phyloP scores from a whole-genome alignment of 2,113 vertebrate genomes.

The Illadopsis cleaveri region DNA sequence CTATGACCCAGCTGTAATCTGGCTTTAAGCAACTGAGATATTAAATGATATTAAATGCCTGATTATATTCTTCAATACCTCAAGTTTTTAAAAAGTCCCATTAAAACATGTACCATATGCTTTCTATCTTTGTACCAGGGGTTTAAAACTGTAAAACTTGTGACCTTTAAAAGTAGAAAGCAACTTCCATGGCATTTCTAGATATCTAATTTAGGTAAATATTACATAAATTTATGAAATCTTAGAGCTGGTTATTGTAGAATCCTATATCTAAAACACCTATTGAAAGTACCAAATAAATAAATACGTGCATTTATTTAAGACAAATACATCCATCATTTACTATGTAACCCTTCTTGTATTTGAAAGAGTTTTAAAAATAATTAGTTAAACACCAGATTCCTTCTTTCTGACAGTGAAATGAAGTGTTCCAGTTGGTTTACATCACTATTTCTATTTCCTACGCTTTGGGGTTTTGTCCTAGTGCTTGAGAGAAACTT shows the following conservation, averaged over 20 bases:
- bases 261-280: background rate
- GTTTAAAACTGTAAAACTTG: background rate
- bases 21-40: background rate
- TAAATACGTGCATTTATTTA: background rate
- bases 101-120: background rate
- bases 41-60: background rate
- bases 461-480: background rate
- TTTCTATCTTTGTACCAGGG: background rate
- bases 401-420: background rate
- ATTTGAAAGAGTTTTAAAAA: background rate
- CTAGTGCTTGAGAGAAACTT: background rate
- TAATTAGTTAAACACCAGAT: background rate
- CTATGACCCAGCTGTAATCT: background rate
- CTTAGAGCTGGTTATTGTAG: background rate
- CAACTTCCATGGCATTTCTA: background rate
- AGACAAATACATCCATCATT: background rate
- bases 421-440: background rate
- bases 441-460: background rate
- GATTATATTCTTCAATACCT: background rate
- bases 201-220: background rate
- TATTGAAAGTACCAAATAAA: background rate
- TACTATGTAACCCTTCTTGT: background rate
- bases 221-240: background rate
- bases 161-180: constrained; percentile 15
- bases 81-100: background rate